Evolutionary conservation across 2,797 vertebrate genomes (phyloP).

Genomic region (Vespertilio murinus): DNA sequence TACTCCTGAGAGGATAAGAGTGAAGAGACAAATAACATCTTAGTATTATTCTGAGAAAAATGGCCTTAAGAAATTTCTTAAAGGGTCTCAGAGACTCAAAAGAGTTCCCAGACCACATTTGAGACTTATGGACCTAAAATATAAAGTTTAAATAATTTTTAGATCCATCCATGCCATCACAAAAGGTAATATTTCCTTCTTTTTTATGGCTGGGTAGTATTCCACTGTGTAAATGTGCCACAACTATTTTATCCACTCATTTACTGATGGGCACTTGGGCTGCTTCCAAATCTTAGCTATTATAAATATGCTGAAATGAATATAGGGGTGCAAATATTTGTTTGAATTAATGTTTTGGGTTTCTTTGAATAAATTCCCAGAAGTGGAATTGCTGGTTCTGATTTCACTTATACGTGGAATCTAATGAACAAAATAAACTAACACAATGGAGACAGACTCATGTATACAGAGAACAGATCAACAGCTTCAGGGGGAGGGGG

Average conservation of each 20-base stretch:
- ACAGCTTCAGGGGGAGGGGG: background rate
- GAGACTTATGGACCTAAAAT: background rate
- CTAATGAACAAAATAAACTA: background rate
- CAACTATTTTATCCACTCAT: background rate
- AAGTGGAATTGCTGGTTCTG: background rate
- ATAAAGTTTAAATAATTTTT: background rate
- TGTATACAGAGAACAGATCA: background rate
- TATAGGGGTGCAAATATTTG: background rate
- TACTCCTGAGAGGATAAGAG: background rate
- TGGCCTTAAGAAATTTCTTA: background rate
- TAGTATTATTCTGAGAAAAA: background rate
- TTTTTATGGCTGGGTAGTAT: background rate
- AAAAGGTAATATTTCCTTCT: background rate
- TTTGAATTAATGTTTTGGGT: background rate
- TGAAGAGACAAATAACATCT: background rate
- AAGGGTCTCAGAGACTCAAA: background rate
- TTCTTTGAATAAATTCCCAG: background rate
- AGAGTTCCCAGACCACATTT: background rate
- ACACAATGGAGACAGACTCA: background rate
- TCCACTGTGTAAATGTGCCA: background rate
- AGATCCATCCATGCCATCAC: background rate
- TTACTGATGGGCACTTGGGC: background rate
- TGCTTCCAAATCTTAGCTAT: background rate
- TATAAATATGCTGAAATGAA: background rate
- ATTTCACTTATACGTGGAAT: background rate